Evolutionary conservation across 2,113 vertebrate genomes (phyloP), one percentile per base, ranked within the genome.

Genomic region (Prochilodus magdalenae): DNA sequence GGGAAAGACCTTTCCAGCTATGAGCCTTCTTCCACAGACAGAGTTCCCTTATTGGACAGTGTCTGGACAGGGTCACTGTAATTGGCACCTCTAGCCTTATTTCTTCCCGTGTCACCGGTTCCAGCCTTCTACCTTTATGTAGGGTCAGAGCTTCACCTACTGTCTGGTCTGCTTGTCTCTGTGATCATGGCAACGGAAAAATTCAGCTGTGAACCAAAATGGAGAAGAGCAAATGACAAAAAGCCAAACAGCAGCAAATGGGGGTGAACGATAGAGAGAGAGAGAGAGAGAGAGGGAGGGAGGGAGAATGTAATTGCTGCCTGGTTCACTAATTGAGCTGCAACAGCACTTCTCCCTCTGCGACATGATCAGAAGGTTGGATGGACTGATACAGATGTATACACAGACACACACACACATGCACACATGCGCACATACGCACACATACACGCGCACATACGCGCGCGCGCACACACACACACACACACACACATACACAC

Each of bases 261-360:
- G 8, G 49, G 15, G 36, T 13, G 24, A 66, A 8, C 24, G 16
- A 16, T 5, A 47, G 30, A 63, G 59, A 40, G 60, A 67, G 62
- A 63, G 47, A 53, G 47, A 51, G 63, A 53, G 76, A 78, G 44
- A 53, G 27, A 55, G 20, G 53, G 70, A 73, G 20, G 27, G 24
- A 44, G 49, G 51, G n/a, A 44, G 20, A 57, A 44, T 0, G 1
- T 88, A 77, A 83, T 89, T 87, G 80, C 74, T 78, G 83, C 74
- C 82, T 79, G 77, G 88, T 88, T 77, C 81, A 59, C 87, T 92
- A 91, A 93, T 88, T 90, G 89, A 89, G 87, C 83, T 81, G 83
- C 85, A 33, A 57, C 82, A 86, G 89, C 86, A 86, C 86, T 89
- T 91, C 86, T 85, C 83, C 29, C 84, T 85, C 86, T 84, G 86